These are phyloP conservation scores for Panulirus ornatus DNA, from an alignment of 1,140 invertebrate species.

Conservation along the genomic window DNA sequence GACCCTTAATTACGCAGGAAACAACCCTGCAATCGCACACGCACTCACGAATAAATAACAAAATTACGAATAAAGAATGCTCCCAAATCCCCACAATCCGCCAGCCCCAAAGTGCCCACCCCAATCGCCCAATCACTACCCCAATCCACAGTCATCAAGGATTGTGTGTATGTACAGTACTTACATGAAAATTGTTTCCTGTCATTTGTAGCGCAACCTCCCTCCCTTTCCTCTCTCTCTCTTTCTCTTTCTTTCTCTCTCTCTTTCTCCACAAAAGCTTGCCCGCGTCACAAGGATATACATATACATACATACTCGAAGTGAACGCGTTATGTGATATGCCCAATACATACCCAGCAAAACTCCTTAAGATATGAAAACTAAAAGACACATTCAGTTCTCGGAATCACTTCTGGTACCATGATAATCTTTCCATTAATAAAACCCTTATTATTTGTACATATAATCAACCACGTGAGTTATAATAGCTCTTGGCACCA, in stretches of 20 bases:
- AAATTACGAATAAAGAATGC: constrained; percentile 21
- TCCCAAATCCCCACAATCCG: constrained; percentile 12
- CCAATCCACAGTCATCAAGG: not conserved
- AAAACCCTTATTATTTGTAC: too few species aligned
- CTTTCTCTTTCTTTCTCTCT: not conserved
- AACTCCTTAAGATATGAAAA: too few species aligned
- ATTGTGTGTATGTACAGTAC: constrained; percentile 52
- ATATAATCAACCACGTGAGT: too few species aligned
- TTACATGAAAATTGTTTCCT: constrained; percentile 66
- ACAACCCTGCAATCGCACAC: constrained; percentile 27
- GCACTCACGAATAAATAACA: constrained; percentile 21
- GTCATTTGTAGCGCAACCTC: constrained; percentile 33
- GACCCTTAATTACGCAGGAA: constrained; percentile 20
- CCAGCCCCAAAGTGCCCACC: constrained; percentile 5
- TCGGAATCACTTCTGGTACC: too few species aligned
- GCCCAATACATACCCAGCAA: too few species aligned
- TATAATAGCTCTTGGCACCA: too few species aligned
- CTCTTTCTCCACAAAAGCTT: too few species aligned
- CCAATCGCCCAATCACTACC: constrained; percentile 35
- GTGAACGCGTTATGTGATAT: too few species aligned
- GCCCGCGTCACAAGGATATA: too few species aligned
- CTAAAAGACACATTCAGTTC: too few species aligned
- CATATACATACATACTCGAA: too few species aligned
- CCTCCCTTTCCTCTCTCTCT: not conserved
- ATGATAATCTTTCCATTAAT: too few species aligned